phyloP scores from a whole-genome alignment of 1,140 invertebrate genomes.

The Nebria ingens region DNA sequence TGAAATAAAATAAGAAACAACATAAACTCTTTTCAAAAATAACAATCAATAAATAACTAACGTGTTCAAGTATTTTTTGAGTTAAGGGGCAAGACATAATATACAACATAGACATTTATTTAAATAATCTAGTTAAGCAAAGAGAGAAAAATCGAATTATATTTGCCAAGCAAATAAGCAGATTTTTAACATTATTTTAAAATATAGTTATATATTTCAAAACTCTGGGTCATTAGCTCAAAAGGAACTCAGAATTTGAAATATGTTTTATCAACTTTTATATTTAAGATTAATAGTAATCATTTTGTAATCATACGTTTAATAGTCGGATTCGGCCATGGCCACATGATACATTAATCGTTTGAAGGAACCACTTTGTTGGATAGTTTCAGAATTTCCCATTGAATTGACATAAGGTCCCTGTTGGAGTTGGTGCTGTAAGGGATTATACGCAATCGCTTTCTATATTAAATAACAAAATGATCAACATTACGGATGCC shows the following conservation, averaged over 20 bases:
- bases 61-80: too few relatives aligned
- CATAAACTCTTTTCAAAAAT: constrained; percentile 10
- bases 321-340: constrained; percentile 67
- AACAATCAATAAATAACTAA: constrained; percentile 13
- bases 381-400: constrained; percentile 61
- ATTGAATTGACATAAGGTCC: constrained; percentile 25
- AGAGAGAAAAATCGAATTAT: neutral
- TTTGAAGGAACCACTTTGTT: constrained; percentile 84
- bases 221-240: constrained; percentile 41
- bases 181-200: neutral
- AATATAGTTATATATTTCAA: neutral
- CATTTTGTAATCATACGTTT: constrained; percentile 23
- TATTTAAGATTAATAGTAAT: too few relatives aligned
- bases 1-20: constrained; percentile 13
- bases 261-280: constrained; percentile 13
- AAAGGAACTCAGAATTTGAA: constrained; percentile 20
- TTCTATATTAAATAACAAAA: constrained; percentile 3
- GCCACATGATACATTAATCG: constrained; percentile 83
- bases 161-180: constrained; percentile 8
- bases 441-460: neutral
- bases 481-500: neutral
- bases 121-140: neutral
- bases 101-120: constrained; percentile 4
- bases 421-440: constrained; percentile 4
- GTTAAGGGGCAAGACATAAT: too few relatives aligned